Evolutionary conservation across 1,140 invertebrate species (phyloP).

Genomic region (Drosophila bipectinata): DNA sequence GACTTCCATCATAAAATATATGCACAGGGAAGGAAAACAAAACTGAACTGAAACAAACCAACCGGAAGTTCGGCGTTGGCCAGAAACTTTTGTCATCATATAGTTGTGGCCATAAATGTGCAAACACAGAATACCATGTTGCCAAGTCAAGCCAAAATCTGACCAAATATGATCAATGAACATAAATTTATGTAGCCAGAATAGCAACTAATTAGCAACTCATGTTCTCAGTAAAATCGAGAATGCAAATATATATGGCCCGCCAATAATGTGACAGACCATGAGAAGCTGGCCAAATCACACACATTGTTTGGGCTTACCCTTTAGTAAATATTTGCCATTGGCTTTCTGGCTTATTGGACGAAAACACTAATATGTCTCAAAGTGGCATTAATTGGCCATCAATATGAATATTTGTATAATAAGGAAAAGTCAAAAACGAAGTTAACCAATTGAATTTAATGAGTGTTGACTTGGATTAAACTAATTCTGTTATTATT

Average conservation of each 20-base stretch:
- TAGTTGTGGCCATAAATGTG: slow-evolving; percentile 36
- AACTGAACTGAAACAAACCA: slow-evolving; percentile 43
- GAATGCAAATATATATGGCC: slow-evolving; percentile 4
- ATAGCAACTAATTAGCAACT: slow-evolving; percentile 30
- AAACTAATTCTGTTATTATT: not conserved
- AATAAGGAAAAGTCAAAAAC: slow-evolving; percentile 9
- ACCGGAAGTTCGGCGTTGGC: slow-evolving; percentile 34
- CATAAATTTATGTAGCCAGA: slow-evolving; percentile 25
- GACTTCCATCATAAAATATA: slow-evolving; percentile 42
- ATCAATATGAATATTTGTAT: slow-evolving; percentile 37
- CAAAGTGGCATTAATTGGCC: slow-evolving; percentile 8
- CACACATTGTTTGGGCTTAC: slow-evolving; percentile 1
- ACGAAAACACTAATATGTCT: slow-evolving; percentile 19
- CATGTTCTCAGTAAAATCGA: not conserved
- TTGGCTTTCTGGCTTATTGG: slow-evolving; percentile 21
- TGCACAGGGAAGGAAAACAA: slow-evolving; percentile 49
- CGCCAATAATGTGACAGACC: slow-evolving; percentile 8
- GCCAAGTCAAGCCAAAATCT: slow-evolving; percentile 24
- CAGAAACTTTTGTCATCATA: slow-evolving; percentile 58
- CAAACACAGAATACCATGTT: slow-evolving; percentile 24
- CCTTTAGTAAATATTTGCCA: slow-evolving; percentile 37
- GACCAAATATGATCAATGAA: slow-evolving; percentile 38
- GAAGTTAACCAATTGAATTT: not conserved
- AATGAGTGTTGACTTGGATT: not conserved
- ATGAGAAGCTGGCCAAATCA: not conserved